A percentile compares a stretch with the other conserved stretches of the same genome.
These are phyloP conservation scores for Amblyopsis hoosieri DNA, from an alignment of 2,797 vertebrate genomes.

Conservation along the genomic window DNA sequence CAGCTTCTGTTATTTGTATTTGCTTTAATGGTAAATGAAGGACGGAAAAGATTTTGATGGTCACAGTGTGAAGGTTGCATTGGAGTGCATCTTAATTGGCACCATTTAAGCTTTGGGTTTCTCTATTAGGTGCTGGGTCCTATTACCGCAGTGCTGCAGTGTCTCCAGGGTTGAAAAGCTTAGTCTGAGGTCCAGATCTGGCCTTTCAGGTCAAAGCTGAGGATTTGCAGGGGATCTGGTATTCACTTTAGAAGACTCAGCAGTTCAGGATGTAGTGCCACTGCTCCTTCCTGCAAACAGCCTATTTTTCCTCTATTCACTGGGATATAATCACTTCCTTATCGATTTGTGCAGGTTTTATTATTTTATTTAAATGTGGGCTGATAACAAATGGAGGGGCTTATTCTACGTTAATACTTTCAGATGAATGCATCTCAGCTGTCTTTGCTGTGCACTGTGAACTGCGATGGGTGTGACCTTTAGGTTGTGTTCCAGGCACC, in stretches of 20 bases:
- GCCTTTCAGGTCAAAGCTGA: constrained; percentile 47
- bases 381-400: constrained; percentile 46
- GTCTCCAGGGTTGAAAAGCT: constrained; percentile 20
- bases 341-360: constrained; percentile 18
- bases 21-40: constrained; percentile 47
- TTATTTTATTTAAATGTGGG: constrained; percentile 29
- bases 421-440: constrained; percentile 69
- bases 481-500: constrained; percentile 63
- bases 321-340: constrained; percentile 7
- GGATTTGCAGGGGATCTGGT: constrained; percentile 50
- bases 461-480: constrained; percentile 79
- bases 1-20: constrained; percentile 43
- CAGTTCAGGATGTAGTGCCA: constrained; percentile 27
- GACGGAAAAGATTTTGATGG: constrained; percentile 59
- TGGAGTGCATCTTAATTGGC: constrained; percentile 24
- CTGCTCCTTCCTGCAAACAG: constrained; percentile 27
- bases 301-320: constrained; percentile 1
- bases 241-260: constrained; percentile 54
- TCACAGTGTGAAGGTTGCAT: constrained; percentile 36
- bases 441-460: constrained; percentile 47
- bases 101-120: constrained; percentile 7
- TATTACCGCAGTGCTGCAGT: constrained; percentile 9
- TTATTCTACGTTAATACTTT: constrained; percentile 63
- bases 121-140: constrained; percentile 1
- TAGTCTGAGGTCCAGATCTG: constrained; percentile 16